Conservation (phyloP, 2,797 vertebrate genomes). For the Halcyon chelicuti region DNA sequence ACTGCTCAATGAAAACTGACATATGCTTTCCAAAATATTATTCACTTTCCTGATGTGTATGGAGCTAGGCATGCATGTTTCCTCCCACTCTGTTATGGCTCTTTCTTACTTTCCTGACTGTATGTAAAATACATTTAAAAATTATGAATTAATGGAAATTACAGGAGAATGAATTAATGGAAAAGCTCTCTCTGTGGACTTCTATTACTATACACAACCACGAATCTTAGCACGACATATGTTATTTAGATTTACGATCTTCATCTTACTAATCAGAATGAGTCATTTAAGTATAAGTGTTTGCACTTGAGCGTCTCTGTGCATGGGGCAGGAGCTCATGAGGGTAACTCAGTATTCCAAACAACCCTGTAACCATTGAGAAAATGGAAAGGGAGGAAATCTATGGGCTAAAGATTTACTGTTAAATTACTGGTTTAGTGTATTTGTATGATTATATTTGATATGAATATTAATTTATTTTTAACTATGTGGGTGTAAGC, state of each 20-base stretch:
- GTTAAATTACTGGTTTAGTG: background rate
- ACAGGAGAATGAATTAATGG: background rate
- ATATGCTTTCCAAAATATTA: background rate
- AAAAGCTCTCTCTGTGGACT: background rate
- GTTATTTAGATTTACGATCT: background rate
- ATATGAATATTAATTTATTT: background rate
- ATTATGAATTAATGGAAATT: conserved; percentile 19
- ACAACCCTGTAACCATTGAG: background rate
- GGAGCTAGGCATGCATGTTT: background rate
- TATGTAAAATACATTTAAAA: conserved; percentile 9
- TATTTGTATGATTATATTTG: background rate
- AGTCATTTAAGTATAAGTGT: background rate
- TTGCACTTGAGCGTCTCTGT: background rate
- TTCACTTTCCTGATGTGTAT: background rate
- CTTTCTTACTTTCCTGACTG: background rate
- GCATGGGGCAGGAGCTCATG: background rate
- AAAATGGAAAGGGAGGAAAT: background rate
- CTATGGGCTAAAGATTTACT: background rate
- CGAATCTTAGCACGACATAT: background rate
- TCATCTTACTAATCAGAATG: background rate
- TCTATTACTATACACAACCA: background rate
- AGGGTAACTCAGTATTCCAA: background rate
- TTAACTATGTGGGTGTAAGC: background rate
- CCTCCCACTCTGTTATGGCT: rapidly evolving
- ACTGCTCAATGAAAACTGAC: background rate